phyloP scores from a whole-genome alignment of 2,113 vertebrate genomes.

The Anarrhichthys ocellatus region DNA sequence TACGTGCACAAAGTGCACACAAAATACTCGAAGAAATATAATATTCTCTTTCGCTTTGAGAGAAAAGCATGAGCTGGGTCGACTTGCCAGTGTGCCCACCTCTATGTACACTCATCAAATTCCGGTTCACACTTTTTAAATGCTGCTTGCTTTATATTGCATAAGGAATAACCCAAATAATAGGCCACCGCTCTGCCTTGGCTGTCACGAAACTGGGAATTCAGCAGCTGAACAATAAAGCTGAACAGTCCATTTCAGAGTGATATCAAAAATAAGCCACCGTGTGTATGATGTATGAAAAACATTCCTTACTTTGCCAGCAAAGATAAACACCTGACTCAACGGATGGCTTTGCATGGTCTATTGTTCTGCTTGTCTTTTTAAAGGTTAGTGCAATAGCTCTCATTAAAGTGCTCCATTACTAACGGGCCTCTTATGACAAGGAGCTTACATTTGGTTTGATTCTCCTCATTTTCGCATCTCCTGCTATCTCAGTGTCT shows the following conservation, averaged over 20 bases:
- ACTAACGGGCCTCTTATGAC: conserved; percentile 51
- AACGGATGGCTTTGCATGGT: conserved; percentile 46
- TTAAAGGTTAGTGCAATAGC: conserved; percentile 66
- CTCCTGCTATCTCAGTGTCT: background rate
- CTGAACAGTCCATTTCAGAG: conserved; percentile 45
- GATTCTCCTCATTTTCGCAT: conserved; percentile 26
- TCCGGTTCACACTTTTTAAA: conserved; percentile 52
- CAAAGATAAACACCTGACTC: conserved; percentile 62
- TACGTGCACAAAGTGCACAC: conserved; percentile 22
- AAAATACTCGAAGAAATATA: conserved; percentile 2
- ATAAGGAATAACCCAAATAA: conserved; percentile 44
- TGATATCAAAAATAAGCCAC: conserved; percentile 53
- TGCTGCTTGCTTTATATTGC: conserved; percentile 46
- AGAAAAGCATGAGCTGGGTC: conserved; percentile 20
- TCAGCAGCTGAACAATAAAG: conserved; percentile 28
- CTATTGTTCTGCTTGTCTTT: conserved; percentile 51
- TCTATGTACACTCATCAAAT: conserved; percentile 18
- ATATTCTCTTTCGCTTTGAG: conserved; percentile 25
- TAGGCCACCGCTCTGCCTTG: conserved; percentile 6
- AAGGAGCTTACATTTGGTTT: conserved; percentile 54
- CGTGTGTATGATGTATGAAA: conserved; percentile 46
- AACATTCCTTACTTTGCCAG: conserved; percentile 27
- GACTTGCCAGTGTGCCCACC: conserved; percentile 17
- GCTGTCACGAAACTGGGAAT: conserved; percentile 38
- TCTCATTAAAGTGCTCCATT: conserved; percentile 66